A percentile compares a stretch with the other conserved stretches of the same genome.
Evolutionary conservation across 2,797 vertebrate genomes (phyloP).

Genomic region (Pogoniulus pusillus): DNA sequence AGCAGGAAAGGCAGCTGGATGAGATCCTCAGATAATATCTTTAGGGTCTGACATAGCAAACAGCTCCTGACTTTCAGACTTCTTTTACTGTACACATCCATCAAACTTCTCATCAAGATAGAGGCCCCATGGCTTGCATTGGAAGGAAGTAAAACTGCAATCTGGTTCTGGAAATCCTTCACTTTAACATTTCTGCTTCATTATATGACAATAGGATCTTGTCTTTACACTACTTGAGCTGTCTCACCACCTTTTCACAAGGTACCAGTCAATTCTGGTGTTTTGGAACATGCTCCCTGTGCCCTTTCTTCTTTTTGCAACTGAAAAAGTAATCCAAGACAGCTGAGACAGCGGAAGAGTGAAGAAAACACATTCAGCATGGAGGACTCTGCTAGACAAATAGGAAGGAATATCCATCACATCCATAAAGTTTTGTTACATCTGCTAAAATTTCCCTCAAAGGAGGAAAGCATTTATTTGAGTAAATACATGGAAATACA

Average conservation of each 20-base stretch:
- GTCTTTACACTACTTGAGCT: background rate
- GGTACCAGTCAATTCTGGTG: background rate
- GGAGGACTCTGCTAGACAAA: background rate
- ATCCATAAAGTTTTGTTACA: background rate
- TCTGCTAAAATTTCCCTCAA: background rate
- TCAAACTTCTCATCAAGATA: background rate
- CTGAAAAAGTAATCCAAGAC: background rate
- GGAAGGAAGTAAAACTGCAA: background rate
- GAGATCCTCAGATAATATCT: background rate
- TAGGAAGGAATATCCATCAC: background rate
- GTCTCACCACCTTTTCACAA: background rate
- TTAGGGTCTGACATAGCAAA: background rate
- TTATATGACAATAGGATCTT: background rate
- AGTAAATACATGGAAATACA: background rate
- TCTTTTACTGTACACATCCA: background rate
- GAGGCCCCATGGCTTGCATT: background rate
- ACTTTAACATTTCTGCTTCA: background rate
- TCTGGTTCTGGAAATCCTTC: background rate
- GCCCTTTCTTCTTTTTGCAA: background rate
- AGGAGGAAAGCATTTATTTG: background rate
- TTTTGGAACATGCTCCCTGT: fast-evolving
- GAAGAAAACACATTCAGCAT: background rate
- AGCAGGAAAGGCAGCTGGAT: conserved; percentile 10
- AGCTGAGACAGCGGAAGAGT: background rate
- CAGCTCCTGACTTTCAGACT: background rate